A percentile compares a stretch with the other conserved stretches of the same genome.
Conservation (phyloP, 2,797 vertebrate species). For the Lacerta viridis region DNA sequence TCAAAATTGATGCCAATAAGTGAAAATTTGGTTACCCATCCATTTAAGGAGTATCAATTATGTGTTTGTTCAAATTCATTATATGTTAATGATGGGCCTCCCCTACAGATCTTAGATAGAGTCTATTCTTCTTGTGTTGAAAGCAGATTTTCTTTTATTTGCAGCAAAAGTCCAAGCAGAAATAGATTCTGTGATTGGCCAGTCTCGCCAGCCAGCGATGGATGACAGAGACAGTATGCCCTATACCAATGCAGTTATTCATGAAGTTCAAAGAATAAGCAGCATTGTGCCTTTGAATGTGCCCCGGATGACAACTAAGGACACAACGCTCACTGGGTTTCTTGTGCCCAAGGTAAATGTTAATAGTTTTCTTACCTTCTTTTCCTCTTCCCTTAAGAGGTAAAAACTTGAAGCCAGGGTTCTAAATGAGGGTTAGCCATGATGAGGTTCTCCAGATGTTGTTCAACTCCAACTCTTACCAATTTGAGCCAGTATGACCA, state of each 20-base stretch:
- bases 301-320: slow-evolving; percentile 75
- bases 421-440: too few species aligned
- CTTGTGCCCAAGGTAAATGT: slow-evolving; percentile 87
- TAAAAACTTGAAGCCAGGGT: too few species aligned
- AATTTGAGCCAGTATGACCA: too few species aligned
- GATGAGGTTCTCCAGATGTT: too few species aligned
- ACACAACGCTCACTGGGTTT: slow-evolving; percentile 79
- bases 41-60: too few species aligned
- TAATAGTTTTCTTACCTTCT: too few species aligned
- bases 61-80: too few species aligned
- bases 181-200: slow-evolving; percentile 85
- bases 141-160: slow-evolving; percentile 27
- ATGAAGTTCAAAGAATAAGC: slow-evolving; percentile 88
- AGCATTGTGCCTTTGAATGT: slow-evolving; percentile 84
- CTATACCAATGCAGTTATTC: slow-evolving; percentile 88
- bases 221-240: slow-evolving; percentile 83
- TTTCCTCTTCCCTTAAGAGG: neutral
- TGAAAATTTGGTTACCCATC: too few species aligned
- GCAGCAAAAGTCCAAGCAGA: slow-evolving; percentile 87
- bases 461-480: too few species aligned
- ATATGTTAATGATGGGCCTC: too few species aligned
- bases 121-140: too few species aligned
- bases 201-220: slow-evolving; percentile 74
- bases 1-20: too few species aligned
- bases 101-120: neutral